Evolutionary conservation across 2,113 vertebrate genomes (phyloP), one percentile per base, ranked within the genome.

Genomic region (Entelurus aequoreus): DNA sequence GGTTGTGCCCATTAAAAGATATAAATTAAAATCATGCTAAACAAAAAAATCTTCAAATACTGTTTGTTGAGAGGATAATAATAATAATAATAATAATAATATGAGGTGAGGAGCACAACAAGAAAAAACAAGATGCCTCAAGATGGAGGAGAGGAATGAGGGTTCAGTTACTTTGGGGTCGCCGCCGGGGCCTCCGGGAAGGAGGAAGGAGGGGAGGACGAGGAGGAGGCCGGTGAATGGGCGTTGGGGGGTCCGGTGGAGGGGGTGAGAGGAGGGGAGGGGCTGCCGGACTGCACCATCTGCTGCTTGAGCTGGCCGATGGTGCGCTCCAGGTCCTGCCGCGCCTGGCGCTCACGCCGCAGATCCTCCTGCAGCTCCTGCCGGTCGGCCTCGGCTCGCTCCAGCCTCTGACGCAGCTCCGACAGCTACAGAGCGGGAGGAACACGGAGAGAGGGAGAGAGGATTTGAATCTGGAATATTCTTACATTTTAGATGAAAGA

Each of bases 341-440:
- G 91, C 6, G 95, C 95, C 78, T 98, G 95, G 58, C 96, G 90
- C 62, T 99, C 97, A 77, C 90, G 85, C 51, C 92, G 90, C 79
- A 99, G 91, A 67, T 97, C 95, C 57, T 96, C 95, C 59, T 98
- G 96, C 68, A 98, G 93, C 69, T 98, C 95, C 80, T 93, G 92
- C n/a, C 97, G 91, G 36, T 98, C 97, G 0, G 92, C 91, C 86
- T 98, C 96, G 0, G 95, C 95, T 0, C 90, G 92, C 72, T 97
- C 94, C 87, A 99, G 52, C 68, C 95, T 90, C 84, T 92, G 92
- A 50, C 93, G 91, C 74, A 98, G 69, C 76, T 98, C 95, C 36
- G 92, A 92, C 76, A 99, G 85, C 97, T 99, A 67, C 44, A n/a
- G 59, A 49, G 55, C 40, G 38, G 46, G 48, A 44, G 10, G 50